Base-by-base conservation (phyloP, 2,888 invertebrate genomes). In the Pycnomerus fuliginosus region DNA sequence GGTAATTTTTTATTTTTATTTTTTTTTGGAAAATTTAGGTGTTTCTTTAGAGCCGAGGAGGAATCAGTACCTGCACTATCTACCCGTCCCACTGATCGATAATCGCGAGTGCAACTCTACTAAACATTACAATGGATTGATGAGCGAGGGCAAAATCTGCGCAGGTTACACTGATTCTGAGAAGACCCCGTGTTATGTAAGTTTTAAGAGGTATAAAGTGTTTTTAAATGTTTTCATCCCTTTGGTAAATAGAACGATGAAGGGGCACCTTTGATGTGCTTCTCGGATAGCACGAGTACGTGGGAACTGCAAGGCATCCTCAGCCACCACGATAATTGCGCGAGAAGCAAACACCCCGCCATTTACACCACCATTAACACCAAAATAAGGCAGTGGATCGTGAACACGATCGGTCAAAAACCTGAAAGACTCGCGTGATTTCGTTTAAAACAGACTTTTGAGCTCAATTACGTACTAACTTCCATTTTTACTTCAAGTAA, bases 221-320 rank as follows among this genome's bases (percentile, higher is more conserved):
- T 7, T 8, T 20, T 20, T 20, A 7, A 20, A 20, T 20, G 20
- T 20, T 20, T 20, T 8, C 20, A 5, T 20, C 5, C 5, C 8
- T 20, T 20, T 20, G 4, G 20, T 8, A 5, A 20, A 34, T 58
- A 83, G 83, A 80, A 80, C 55, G 81, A 82, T 54, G 80, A 81
- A 67, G 83, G 83, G n/a, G 79, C 82, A 12, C 82, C 83, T 5
- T 58, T 84, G 40, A 80, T 82, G 77, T 83, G 84, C 56, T 72
- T 76, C 56, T 76, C 73, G 28, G 76, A 77, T 41, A 55, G 58
- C 12, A 69, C 70, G 2, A 73, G 73, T 20, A 69, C 72, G 34
- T 82, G 82, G 82, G 78, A 80, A 60, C 69, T 83, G 30, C 78
- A 79, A 50, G 83, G 82, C 10, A 65, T 82, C 31, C 71, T 82